A percentile compares a stretch with the other conserved stretches of the same genome.
phyloP scores from a whole-genome alignment of 1,140 invertebrate species.

The Drosophila erecta region DNA sequence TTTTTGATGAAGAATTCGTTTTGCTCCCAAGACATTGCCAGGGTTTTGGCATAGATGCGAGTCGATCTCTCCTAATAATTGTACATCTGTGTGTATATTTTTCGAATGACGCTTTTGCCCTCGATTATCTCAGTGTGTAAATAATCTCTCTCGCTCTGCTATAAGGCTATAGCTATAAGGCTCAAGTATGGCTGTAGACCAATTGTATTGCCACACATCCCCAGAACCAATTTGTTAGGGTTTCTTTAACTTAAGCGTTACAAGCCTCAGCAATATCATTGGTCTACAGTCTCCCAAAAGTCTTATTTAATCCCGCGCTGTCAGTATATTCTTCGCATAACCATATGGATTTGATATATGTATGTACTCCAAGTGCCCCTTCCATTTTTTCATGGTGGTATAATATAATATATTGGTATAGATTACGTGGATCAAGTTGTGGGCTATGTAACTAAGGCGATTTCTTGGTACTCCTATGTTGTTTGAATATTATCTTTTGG shows the following conservation, averaged over 20 bases:
- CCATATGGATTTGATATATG: constrained; percentile 3
- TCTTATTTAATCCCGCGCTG: neutral
- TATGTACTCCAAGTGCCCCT: constrained; percentile 44
- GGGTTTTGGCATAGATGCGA: constrained; percentile 11
- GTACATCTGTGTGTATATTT: constrained; percentile 73
- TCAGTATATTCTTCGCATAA: constrained; percentile 15
- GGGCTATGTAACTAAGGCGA: constrained; percentile 40
- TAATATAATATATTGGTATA: constrained; percentile 18
- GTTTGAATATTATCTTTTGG: constrained; percentile 31
- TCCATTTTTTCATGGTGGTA: constrained; percentile 38
- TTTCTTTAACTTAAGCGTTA: constrained; percentile 26
- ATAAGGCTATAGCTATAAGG: constrained; percentile 19
- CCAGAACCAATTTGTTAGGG: constrained; percentile 42
- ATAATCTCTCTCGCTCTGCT: constrained; percentile 39
- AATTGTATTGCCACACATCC: neutral
- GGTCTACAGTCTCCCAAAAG: constrained; percentile 1
- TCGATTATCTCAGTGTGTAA: constrained; percentile 67
- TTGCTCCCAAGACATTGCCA: neutral
- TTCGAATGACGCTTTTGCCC: constrained; percentile 70
- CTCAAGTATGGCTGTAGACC: constrained; percentile 13
- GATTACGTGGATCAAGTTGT: constrained; percentile 16
- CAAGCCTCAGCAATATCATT: constrained; percentile 4
- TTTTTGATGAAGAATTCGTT: neutral
- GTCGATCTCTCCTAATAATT: constrained; percentile 32
- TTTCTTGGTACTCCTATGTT: constrained; percentile 4